phyloP scores from a whole-genome alignment of 2,797 vertebrate species.

The Sparus aurata region DNA sequence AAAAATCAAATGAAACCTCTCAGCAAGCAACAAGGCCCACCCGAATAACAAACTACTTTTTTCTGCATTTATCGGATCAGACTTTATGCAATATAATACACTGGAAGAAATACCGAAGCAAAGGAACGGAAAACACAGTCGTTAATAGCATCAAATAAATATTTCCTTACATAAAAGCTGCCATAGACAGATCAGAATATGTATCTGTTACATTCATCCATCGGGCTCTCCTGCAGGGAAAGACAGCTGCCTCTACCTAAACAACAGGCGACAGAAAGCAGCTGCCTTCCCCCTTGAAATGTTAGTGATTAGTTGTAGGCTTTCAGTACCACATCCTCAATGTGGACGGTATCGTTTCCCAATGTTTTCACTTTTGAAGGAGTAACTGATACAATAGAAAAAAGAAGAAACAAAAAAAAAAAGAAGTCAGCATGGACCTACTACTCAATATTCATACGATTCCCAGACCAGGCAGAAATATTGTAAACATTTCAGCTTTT shows the following conservation, averaged over 20 bases:
- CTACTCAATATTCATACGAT: conserved; percentile 52
- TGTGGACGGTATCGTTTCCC: conserved; percentile 38
- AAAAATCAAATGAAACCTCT: conserved; percentile 77
- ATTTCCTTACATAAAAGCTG: conserved; percentile 83
- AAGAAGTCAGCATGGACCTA: conserved; percentile 37
- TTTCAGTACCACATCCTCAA: conserved; percentile 38
- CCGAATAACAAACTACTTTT: conserved; percentile 74
- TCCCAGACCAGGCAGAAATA: conserved; percentile 71
- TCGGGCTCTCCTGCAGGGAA: conserved; percentile 75
- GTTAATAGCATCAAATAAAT: conserved; percentile 78
- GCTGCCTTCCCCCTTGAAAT: conserved; percentile 53
- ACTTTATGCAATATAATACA: conserved; percentile 81
- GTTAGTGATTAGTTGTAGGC: conserved; percentile 47
- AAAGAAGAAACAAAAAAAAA: conserved; percentile 20
- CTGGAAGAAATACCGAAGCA: conserved; percentile 77
- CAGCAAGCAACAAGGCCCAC: conserved; percentile 78
- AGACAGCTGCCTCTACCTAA: conserved; percentile 69
- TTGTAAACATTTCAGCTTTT: conserved; percentile 83
- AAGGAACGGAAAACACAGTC: conserved; percentile 61
- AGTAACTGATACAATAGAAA: conserved; percentile 37
- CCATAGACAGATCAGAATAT: conserved; percentile 82
- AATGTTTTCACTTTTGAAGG: conserved; percentile 45
- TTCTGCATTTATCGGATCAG: conserved; percentile 73
- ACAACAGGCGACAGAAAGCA: conserved; percentile 65
- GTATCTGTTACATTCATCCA: conserved; percentile 89